phyloP scores from a whole-genome alignment of 2,888 invertebrate species.

The Morpho achilles region DNA sequence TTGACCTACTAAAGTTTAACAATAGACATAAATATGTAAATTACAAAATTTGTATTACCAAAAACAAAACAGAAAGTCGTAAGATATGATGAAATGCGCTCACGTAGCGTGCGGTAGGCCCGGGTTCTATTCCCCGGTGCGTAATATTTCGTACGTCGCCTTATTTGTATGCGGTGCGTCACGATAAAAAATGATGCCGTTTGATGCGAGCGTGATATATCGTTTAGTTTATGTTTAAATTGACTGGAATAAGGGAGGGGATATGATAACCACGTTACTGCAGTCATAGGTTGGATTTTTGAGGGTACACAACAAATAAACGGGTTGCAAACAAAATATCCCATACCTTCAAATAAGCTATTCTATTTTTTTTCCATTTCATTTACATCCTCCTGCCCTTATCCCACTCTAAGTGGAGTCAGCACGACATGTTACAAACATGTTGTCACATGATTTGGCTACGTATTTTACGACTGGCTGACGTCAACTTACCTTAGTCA shows the following conservation, averaged over 20 bases:
- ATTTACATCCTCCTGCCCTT: too few relatives aligned
- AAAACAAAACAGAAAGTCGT: background rate
- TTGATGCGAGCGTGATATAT: conserved; percentile 13
- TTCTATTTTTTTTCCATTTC: too few relatives aligned
- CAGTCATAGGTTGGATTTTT: background rate
- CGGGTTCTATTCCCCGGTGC: conserved; percentile 41
- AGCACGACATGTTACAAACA: too few relatives aligned
- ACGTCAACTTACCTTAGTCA: too few relatives aligned
- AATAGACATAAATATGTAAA: too few relatives aligned
- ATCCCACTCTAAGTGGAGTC: too few relatives aligned
- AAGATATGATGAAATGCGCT: conserved; percentile 23
- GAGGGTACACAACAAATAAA: too few relatives aligned
- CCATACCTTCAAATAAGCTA: too few relatives aligned
- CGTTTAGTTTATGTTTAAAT: conserved; percentile 7
- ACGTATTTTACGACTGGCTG: too few relatives aligned
- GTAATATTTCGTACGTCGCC: conserved; percentile 16
- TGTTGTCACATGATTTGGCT: too few relatives aligned
- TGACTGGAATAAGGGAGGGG: background rate
- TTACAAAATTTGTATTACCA: too few relatives aligned
- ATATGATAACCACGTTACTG: background rate
- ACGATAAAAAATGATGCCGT: conserved; percentile 23
- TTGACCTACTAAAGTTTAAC: background rate
- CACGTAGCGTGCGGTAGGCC: conserved; percentile 57
- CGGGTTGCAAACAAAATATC: too few relatives aligned
- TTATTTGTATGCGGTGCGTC: conserved; percentile 44